These are phyloP conservation scores for Fregata magnificens DNA, from an alignment of 2,113 vertebrate genomes.

Conservation along the genomic window DNA sequence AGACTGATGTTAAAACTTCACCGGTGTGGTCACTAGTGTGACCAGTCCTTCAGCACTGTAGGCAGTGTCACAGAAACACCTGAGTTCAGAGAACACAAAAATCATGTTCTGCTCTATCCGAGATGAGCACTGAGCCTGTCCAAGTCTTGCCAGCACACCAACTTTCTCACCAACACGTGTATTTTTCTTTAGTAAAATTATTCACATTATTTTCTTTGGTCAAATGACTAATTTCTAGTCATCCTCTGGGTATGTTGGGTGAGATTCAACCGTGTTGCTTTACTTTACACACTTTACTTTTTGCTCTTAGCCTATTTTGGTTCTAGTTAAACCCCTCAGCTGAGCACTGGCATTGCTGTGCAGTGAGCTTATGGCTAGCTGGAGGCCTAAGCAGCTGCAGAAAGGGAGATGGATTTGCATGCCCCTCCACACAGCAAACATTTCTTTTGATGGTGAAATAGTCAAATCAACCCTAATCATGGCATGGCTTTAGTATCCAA, in stretches of 20 bases:
- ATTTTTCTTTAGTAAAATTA: neutral
- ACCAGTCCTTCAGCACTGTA: neutral
- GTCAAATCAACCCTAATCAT: neutral
- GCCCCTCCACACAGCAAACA: neutral
- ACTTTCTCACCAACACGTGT: fast-evolving
- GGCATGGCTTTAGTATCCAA: neutral
- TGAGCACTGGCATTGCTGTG: neutral
- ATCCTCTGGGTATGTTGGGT: neutral
- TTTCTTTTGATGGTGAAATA: neutral
- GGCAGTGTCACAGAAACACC: neutral
- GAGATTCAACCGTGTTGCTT: neutral
- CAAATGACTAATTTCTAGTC: neutral
- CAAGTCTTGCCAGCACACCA: no score
- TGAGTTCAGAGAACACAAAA: neutral
- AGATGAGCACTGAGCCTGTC: neutral
- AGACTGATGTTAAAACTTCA: neutral
- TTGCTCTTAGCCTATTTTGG: neutral
- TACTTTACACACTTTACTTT: neutral
- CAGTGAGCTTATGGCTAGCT: neutral
- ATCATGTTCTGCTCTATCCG: neutral
- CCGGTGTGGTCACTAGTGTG: no score
- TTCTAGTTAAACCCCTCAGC: neutral
- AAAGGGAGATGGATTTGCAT: neutral
- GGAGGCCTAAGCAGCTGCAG: neutral
- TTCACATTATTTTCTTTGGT: neutral